Conservation (phyloP, 2,797 vertebrate genomes). For the Phylloscopus collybita region DNA sequence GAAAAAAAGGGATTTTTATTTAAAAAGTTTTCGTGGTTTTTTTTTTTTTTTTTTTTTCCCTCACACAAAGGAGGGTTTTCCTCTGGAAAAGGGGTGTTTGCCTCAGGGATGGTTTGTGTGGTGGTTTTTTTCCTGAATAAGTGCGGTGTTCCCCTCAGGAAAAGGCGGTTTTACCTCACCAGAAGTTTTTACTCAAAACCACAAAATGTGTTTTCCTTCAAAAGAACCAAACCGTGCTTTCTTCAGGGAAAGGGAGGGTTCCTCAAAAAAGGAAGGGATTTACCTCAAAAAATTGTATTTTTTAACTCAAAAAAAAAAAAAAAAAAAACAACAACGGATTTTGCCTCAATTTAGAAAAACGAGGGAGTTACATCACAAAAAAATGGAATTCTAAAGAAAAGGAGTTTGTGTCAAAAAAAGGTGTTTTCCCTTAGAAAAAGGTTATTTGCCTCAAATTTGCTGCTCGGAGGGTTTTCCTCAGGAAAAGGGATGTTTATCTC, state of each 20-base stretch:
- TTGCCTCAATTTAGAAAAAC: background rate
- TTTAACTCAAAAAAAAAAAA: background rate
- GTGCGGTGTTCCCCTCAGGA: no score
- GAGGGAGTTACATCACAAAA: background rate
- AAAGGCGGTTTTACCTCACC: no score
- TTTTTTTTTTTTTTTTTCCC: background rate
- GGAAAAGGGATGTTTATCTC: background rate
- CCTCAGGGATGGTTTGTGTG: background rate
- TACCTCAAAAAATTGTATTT: background rate
- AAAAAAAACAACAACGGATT: background rate
- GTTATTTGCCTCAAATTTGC: background rate
- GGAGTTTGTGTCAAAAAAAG: no score
- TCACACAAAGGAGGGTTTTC: background rate
- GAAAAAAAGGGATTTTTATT: background rate
- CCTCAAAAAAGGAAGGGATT: background rate
- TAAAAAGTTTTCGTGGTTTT: background rate
- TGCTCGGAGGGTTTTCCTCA: background rate
- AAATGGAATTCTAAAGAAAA: background rate
- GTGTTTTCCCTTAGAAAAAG: background rate
- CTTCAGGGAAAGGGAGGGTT: background rate
- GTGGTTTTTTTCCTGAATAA: no score
- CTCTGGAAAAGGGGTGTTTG: background rate
- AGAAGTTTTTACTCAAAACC: background rate
- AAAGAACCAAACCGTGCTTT: background rate
- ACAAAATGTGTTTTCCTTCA: background rate